Percentiles rank a stretch among this genome's conserved stretches.
Conservation (phyloP, 2,888 invertebrate species). For the Leptothorax acervorum region DNA sequence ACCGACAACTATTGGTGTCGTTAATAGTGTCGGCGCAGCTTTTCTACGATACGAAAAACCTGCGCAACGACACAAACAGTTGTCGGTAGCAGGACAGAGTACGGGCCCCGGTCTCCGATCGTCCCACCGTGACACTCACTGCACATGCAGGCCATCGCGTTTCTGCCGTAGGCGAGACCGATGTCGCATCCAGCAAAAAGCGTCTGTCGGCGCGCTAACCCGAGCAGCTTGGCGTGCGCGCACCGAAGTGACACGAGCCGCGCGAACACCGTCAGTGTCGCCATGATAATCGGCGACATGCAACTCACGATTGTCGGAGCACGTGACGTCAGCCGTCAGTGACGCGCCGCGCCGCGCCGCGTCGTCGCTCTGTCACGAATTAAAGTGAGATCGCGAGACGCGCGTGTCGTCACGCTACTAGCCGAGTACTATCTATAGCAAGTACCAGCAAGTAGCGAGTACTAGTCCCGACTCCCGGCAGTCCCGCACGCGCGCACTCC, state of each 20-base stretch:
- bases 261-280: conserved; percentile 80
- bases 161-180: conserved; percentile 67
- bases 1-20: no score
- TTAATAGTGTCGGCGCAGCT: no score
- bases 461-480: no score
- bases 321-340: conserved; percentile 79
- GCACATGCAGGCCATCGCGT: conserved; percentile 78
- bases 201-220: conserved; percentile 63
- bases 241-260: conserved; percentile 78
- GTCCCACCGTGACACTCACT: conserved; percentile 77
- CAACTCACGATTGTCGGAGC: conserved; percentile 39
- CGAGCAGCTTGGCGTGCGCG: conserved; percentile 73
- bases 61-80: no score
- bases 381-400: not conserved
- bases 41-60: no score
- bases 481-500: not conserved
- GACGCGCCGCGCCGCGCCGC: not conserved
- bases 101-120: no score
- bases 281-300: conserved; percentile 78
- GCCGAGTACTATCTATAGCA: no score
- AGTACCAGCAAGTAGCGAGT: no score
- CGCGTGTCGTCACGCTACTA: not conserved
- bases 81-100: no score
- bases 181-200: conserved; percentile 61
- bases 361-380: not conserved